These are phyloP conservation scores for Drosophila nebulosa DNA, from an alignment of 1,140 invertebrate species.

Conservation along the genomic window DNA sequence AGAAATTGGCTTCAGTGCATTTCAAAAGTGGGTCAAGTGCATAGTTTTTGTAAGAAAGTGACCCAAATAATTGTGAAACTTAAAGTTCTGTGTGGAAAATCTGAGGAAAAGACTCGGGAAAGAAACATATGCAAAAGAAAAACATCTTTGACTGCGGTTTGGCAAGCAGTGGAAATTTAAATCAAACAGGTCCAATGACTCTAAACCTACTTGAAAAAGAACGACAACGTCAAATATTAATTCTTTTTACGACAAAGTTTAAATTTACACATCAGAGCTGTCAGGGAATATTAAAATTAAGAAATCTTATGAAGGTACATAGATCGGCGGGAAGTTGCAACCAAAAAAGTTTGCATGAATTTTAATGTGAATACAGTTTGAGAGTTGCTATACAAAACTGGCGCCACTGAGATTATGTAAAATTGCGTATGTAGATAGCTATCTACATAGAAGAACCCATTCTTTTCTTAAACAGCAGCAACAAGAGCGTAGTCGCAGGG, in stretches of 20 bases:
- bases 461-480: background rate
- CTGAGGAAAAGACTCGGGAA: slow-evolving; percentile 32
- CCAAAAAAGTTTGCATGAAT: background rate
- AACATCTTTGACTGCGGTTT: slow-evolving; percentile 35
- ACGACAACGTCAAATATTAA: no score
- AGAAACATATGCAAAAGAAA: slow-evolving; percentile 56
- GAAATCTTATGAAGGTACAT: no score
- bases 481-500: background rate
- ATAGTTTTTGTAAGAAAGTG: slow-evolving; percentile 33
- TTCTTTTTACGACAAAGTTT: no score
- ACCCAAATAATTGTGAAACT: slow-evolving; percentile 23
- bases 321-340: background rate
- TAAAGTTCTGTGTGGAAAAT: slow-evolving; percentile 21
- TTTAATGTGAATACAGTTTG: background rate
- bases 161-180: background rate
- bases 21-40: slow-evolving; percentile 53
- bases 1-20: background rate
- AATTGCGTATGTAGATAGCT: background rate
- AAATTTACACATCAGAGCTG: no score
- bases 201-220: background rate
- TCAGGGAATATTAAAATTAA: no score
- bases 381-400: background rate
- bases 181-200: background rate
- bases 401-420: background rate
- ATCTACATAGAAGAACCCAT: background rate